Conservation (phyloP, 2,888 invertebrate genomes). For the Diarsia mendica region DNA sequence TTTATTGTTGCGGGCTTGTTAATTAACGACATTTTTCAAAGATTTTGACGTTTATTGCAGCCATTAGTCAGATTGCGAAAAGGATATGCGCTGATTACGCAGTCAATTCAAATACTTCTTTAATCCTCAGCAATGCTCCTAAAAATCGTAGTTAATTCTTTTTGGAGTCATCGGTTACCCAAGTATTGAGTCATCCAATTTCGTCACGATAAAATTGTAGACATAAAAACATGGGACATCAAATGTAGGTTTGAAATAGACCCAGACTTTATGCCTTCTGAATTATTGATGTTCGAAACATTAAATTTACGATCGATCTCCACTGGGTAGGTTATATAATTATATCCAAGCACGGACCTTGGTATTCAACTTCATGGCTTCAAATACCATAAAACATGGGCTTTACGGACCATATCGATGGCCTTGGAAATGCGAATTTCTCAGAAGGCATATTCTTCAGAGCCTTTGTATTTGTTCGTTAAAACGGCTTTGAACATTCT, state of each 20-base stretch:
- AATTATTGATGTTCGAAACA: conserved; percentile 57
- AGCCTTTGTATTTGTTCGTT: conserved; percentile 38
- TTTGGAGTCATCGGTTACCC: not conserved
- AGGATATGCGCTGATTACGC: conserved; percentile 11
- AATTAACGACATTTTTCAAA: conserved; percentile 46
- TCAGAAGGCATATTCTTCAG: conserved; percentile 29
- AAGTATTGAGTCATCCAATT: not conserved
- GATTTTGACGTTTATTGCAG: conserved; percentile 21
- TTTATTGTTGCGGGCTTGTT: conserved; percentile 52
- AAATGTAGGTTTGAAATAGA: conserved; percentile 12
- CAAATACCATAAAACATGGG: conserved; percentile 55
- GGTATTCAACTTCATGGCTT: conserved; percentile 60
- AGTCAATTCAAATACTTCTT: conserved; percentile 3
- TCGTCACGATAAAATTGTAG: not conserved
- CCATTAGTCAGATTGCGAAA: conserved; percentile 50
- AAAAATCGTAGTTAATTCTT: conserved; percentile 6
- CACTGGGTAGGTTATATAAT: not conserved
- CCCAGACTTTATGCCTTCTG: conserved; percentile 34
- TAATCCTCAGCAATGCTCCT: not conserved
- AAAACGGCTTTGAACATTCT: conserved; percentile 44
- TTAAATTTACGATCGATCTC: conserved; percentile 48
- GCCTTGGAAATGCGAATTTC: conserved; percentile 50
- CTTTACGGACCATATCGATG: conserved; percentile 44
- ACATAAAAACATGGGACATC: not conserved
- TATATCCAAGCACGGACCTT: conserved; percentile 42